Base-by-base conservation (phyloP, 30 jellyfish, hydroid and myxozoan species). In the Hydractinia echinata region DNA sequence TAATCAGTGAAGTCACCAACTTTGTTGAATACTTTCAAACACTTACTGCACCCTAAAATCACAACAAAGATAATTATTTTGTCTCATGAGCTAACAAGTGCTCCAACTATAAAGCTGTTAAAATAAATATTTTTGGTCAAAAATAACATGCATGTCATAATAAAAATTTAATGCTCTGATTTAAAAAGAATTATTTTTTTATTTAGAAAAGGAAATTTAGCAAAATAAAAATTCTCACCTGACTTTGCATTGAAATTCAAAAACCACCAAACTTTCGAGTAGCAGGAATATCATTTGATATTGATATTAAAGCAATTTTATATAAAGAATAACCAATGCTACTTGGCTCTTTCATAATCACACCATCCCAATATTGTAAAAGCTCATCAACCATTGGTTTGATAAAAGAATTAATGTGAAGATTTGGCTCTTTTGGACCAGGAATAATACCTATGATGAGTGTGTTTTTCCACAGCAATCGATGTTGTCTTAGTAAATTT, bases 271-370 rank as follows among this genome's bases (percentile, higher is more conserved):
- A 64, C 39, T 8, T 64, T 9, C 74, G 10, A 7, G 74, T 64
- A 64, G 74, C 74, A 7, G 74, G 74, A 7, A 64, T 7, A 64
- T 64, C 74, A 13, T 64, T 64, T 8, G 74, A 64, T 7, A 64
- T 51, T 7, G 51, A 7, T 16, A 64, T 64, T 16, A 64, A 44
- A 7, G 74, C 15, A 64, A 64, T 64, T 64, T 64, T 64, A 16
- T 16, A 64, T 16, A 44, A 7, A 44, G 51, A 64, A 64, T 16
- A 7, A 44, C 74, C 7, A 64, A 13, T 4, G 10, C 15, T 6
- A 9, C 39, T 64, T 44, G 74, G 4, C 39, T 51, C 74, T 13
- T 64, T 16, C 15, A 58, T 58, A 58, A 58, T 30, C 44, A 30
- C 44, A 30, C 44, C 44, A 64, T 64, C 19, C 74, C 74, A 64